A percentile compares a stretch with the other conserved stretches of the same genome.
phyloP scores from a whole-genome alignment of 2,113 vertebrate genomes.

The Ageneiosus marmoratus region DNA sequence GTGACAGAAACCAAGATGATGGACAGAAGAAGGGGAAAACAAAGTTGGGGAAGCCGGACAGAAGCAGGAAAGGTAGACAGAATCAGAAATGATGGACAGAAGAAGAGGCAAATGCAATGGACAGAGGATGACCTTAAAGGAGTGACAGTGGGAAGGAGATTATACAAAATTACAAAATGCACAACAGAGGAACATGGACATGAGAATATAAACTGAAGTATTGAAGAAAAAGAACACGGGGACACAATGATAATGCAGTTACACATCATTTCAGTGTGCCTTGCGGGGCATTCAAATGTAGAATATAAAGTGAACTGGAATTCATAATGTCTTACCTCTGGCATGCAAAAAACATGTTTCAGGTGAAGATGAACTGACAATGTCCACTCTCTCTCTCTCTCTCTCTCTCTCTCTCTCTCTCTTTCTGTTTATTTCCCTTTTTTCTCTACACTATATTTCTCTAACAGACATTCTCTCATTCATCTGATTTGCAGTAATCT shows the following conservation, averaged over 20 bases:
- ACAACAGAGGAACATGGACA: not conserved
- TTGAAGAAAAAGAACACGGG: not conserved
- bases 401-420: not conserved
- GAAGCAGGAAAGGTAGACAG: not conserved
- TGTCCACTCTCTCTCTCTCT: not conserved
- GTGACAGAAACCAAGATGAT: not conserved
- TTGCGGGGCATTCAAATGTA: constrained; percentile 36
- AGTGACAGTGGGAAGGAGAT: not conserved
- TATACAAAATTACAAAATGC: not conserved
- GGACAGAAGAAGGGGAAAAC: not conserved
- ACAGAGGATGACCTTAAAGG: not conserved
- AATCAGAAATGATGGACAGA: not conserved
- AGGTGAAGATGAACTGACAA: constrained; percentile 3
- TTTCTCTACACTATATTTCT: not conserved
- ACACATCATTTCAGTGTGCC: constrained; percentile 14
- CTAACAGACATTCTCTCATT: constrained; percentile 29
- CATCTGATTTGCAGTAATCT: not conserved
- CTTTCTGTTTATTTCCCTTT: not conserved
- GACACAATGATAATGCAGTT: not conserved
- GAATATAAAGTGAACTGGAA: constrained; percentile 40
- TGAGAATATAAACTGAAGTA: not conserved
- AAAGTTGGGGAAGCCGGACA: not conserved
- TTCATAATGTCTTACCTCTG: constrained; percentile 34
- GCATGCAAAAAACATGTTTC: constrained; percentile 26
- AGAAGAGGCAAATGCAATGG: not conserved